phyloP scores from a whole-genome alignment of 2,888 invertebrate genomes.

The Lamproptera curius region DNA sequence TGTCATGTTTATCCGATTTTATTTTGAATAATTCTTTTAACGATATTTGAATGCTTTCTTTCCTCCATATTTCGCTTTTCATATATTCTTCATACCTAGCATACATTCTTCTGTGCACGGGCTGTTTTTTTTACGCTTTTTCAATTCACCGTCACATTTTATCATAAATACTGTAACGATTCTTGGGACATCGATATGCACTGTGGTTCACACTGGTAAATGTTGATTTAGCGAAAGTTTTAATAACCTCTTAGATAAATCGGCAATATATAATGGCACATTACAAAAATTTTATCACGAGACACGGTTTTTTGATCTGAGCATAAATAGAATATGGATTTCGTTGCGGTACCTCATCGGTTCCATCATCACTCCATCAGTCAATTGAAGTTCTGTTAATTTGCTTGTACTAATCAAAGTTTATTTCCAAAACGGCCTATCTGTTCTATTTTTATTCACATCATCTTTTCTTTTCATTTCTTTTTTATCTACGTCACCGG shows the following conservation, averaged over 20 bases:
- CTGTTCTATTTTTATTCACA: slow-evolving; percentile 64
- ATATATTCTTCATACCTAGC: slow-evolving; percentile 70
- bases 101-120: slow-evolving; percentile 75
- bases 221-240: slow-evolving; percentile 48
- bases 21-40: slow-evolving; percentile 47
- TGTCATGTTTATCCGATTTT: slow-evolving; percentile 57
- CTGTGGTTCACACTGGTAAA: slow-evolving; percentile 59
- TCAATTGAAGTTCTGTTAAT: slow-evolving; percentile 58
- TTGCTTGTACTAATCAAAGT: slow-evolving; percentile 66
- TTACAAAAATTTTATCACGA: slow-evolving; percentile 37
- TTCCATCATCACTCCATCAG: slow-evolving; percentile 53
- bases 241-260: slow-evolving; percentile 37
- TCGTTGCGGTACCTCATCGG: slow-evolving; percentile 41
- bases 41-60: slow-evolving; percentile 59
- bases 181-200: slow-evolving; percentile 63
- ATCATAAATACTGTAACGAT: slow-evolving; percentile 57
- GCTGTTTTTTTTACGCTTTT: slow-evolving; percentile 70
- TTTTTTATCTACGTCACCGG: slow-evolving; percentile 54
- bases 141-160: slow-evolving; percentile 68
- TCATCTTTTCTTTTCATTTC: slow-evolving; percentile 55
- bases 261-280: slow-evolving; percentile 51
- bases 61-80: slow-evolving; percentile 70
- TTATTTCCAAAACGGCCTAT: slow-evolving; percentile 79
- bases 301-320: slow-evolving; percentile 42
- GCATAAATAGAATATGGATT: slow-evolving; percentile 43